phyloP scores from a whole-genome alignment of 92 coral and sea anemone genomes.

The Heliopora coerulea region DNA sequence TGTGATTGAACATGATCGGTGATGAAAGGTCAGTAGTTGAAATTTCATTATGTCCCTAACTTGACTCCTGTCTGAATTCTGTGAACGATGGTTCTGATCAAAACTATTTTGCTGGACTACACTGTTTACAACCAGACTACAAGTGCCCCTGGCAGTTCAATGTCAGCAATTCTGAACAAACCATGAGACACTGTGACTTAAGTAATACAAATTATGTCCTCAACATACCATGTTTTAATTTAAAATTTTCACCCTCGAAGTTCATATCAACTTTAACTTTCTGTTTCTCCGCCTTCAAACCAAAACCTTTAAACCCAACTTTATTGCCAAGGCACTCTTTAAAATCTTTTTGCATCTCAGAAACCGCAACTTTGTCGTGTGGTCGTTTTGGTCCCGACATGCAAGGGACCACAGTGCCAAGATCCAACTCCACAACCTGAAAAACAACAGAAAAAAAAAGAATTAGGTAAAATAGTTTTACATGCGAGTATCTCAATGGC shows the following conservation, averaged over 20 bases:
- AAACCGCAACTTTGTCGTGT: conserved; percentile 84
- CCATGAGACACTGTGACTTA: too few relatives aligned
- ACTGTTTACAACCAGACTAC: too few relatives aligned
- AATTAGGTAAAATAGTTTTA: too few relatives aligned
- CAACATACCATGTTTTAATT: conserved; percentile 75
- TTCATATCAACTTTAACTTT: conserved; percentile 60
- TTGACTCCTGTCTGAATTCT: too few relatives aligned
- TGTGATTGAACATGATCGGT: too few relatives aligned
- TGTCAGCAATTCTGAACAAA: too few relatives aligned
- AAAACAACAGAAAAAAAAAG: neutral
- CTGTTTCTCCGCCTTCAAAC: conserved; percentile 76
- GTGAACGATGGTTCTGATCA: too few relatives aligned
- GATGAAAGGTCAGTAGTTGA: too few relatives aligned
- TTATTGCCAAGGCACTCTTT: conserved; percentile 73
- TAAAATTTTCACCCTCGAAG: conserved; percentile 69
- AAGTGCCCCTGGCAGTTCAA: too few relatives aligned
- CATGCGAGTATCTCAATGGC: too few relatives aligned
- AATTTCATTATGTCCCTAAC: too few relatives aligned
- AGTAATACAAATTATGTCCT: neutral
- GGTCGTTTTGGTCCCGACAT: conserved; percentile 97
- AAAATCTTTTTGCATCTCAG: conserved; percentile 85
- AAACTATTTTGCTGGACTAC: too few relatives aligned
- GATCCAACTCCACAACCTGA: conserved; percentile 83
- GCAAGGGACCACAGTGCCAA: conserved; percentile 82
- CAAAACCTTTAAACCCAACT: conserved; percentile 98